Evolutionary conservation across 2,888 invertebrate genomes (phyloP).

Genomic region (Cosmia trapezina): DNA sequence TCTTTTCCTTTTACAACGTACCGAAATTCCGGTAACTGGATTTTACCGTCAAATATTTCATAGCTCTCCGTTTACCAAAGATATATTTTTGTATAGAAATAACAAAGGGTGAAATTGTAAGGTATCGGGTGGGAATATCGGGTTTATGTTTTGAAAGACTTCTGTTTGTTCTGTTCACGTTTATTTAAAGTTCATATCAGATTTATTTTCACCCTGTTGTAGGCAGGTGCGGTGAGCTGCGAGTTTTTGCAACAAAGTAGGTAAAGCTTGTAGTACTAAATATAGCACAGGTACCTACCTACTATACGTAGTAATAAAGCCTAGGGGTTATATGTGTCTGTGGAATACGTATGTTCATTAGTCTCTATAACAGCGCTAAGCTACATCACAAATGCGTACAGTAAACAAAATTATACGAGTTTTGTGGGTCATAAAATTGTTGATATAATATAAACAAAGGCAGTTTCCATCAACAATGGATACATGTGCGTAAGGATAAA

Average conservation of each 20-base stretch:
- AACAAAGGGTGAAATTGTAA: slow-evolving; percentile 77
- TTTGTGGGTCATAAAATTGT: slow-evolving; percentile 64
- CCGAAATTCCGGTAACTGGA: slow-evolving; percentile 77
- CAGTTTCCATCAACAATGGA: slow-evolving; percentile 62
- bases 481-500: slow-evolving; percentile 76
- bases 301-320: slow-evolving; percentile 2
- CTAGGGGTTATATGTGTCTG: slow-evolving; percentile 15
- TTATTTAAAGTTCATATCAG: slow-evolving; percentile 57
- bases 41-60: slow-evolving; percentile 78
- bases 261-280: not conserved
- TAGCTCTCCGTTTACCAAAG: slow-evolving; percentile 79
- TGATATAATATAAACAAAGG: slow-evolving; percentile 71
- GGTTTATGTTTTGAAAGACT: slow-evolving; percentile 69
- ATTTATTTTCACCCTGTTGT: slow-evolving; percentile 37
- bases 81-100: slow-evolving; percentile 74
- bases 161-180: slow-evolving; percentile 59
- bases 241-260: not conserved
- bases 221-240: slow-evolving; percentile 15
- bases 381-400: slow-evolving; percentile 35
- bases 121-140: slow-evolving; percentile 74
- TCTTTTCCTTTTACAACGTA: slow-evolving; percentile 78
- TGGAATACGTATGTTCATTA: slow-evolving; percentile 40
- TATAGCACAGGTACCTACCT: not conserved
- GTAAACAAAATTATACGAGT: slow-evolving; percentile 60
- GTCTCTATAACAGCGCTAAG: slow-evolving; percentile 22